Conservation (phyloP, 1,140 invertebrate genomes). For the Pissodes strobi region DNA sequence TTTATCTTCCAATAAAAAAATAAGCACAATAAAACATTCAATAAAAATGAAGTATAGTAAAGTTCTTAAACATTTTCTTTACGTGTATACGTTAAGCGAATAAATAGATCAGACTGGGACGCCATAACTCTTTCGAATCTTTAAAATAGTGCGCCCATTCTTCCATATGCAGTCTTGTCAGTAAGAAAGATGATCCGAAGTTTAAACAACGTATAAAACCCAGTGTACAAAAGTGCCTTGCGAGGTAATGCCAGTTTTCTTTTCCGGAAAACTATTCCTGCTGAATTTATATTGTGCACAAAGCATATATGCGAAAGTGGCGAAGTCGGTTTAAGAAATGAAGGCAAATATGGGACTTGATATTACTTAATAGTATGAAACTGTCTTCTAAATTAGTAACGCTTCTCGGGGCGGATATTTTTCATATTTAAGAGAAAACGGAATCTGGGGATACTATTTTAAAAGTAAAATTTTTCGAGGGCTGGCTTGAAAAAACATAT, state of each 20-base stretch:
- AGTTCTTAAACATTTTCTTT: no score
- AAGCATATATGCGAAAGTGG: slow-evolving; percentile 15
- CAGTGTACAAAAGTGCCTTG: slow-evolving; percentile 24
- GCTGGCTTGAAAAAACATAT: no score
- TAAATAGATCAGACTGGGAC: not conserved
- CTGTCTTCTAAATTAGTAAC: no score
- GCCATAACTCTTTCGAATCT: slow-evolving; percentile 22
- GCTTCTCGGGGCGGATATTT: no score
- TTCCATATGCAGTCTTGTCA: slow-evolving; percentile 27
- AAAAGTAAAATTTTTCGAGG: no score
- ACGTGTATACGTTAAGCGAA: slow-evolving; percentile 5
- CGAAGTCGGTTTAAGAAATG: slow-evolving; percentile 23
- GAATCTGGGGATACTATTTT: no score
- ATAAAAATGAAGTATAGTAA: no score
- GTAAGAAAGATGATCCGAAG: slow-evolving; percentile 30
- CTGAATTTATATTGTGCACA: slow-evolving; percentile 33
- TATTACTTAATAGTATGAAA: slow-evolving; percentile 20
- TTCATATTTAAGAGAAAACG: no score
- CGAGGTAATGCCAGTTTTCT: slow-evolving; percentile 26
- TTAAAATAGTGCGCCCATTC: slow-evolving; percentile 24
- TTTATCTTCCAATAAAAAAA: no score
- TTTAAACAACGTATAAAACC: slow-evolving; percentile 36
- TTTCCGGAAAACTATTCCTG: slow-evolving; percentile 12
- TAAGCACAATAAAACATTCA: no score
- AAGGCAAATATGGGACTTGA: slow-evolving; percentile 14